phyloP scores from a whole-genome alignment of 1,140 invertebrate species.

The Antheraea mylitta region DNA sequence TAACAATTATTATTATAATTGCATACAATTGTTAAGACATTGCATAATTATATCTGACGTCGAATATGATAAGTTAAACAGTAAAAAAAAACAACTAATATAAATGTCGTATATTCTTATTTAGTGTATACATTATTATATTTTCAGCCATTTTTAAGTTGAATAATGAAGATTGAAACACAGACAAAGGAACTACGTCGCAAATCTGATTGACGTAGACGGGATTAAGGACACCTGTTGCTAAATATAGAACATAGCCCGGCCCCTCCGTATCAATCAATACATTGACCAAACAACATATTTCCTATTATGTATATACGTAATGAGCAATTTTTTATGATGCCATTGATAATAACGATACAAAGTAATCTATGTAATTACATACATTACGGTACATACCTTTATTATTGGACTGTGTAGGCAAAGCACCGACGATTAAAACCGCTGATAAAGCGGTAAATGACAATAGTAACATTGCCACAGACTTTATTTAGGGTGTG shows the following conservation, averaged over 20 bases:
- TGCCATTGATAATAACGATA: not conserved
- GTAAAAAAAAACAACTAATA: not conserved
- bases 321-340: conserved; percentile 1
- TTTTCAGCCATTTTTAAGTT: conserved; percentile 22
- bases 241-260: conserved; percentile 65
- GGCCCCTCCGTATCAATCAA: conserved; percentile 48
- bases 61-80: too few species aligned
- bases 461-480: conserved; percentile 55
- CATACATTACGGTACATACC: conserved; percentile 51
- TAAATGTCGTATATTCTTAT: not conserved
- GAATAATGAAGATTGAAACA: conserved; percentile 50
- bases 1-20: too few species aligned
- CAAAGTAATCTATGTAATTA: not conserved
- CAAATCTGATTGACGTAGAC: conserved; percentile 37
- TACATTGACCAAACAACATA: conserved; percentile 45
- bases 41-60: too few species aligned
- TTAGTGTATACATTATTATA: not conserved
- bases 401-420: conserved; percentile 60
- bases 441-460: conserved; percentile 69
- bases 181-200: conserved; percentile 45
- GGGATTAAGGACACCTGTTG: conserved; percentile 64
- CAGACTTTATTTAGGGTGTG: conserved; percentile 16
- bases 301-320: not conserved
- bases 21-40: too few species aligned
- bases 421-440: conserved; percentile 43